A percentile compares a stretch with the other conserved stretches of the same genome.
Evolutionary conservation across 2,113 vertebrate genomes (phyloP).

Genomic region (Boleophthalmus pectinirostris): DNA sequence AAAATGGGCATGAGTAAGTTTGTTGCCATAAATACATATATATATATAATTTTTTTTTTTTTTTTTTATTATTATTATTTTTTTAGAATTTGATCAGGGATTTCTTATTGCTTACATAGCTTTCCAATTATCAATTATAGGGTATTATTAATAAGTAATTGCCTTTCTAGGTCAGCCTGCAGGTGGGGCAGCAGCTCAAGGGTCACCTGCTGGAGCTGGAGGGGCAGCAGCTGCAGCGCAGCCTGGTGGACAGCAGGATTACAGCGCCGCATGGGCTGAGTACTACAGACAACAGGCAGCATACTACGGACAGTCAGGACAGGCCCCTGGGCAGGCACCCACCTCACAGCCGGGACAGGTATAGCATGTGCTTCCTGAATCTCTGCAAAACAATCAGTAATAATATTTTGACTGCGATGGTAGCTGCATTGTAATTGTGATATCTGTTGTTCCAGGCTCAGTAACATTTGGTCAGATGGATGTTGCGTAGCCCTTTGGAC

Average conservation of each 20-base stretch:
- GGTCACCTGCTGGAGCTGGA: slow-evolving; percentile 68
- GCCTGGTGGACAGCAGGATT: slow-evolving; percentile 83
- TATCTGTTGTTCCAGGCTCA: slow-evolving; percentile 67
- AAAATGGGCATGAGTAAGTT: slow-evolving; percentile 84
- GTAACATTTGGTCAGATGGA: slow-evolving; percentile 52
- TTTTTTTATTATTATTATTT: neutral
- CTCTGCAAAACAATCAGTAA: neutral
- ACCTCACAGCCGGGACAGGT: slow-evolving; percentile 89
- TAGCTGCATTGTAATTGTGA: neutral
- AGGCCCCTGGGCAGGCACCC: slow-evolving; percentile 79
- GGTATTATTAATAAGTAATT: neutral
- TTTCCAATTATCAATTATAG: neutral
- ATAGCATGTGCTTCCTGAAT: slow-evolving; percentile 4
- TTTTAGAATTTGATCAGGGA: neutral
- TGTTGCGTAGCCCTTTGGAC: slow-evolving; percentile 48
- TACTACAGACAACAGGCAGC: slow-evolving; percentile 94
- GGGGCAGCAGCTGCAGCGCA: slow-evolving; percentile 76
- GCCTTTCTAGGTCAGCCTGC: slow-evolving; percentile 68
- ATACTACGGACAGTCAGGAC: slow-evolving; percentile 86
- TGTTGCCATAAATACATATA: too few relatives aligned
- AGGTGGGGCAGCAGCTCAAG: slow-evolving; percentile 65
- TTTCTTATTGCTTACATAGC: neutral
- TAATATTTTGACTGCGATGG: neutral
- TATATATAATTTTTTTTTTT: neutral
- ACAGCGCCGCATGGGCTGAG: slow-evolving; percentile 92